These are phyloP conservation scores for Drosophila putrida DNA, from an alignment of 2,888 invertebrate genomes.

Conservation along the genomic window DNA sequence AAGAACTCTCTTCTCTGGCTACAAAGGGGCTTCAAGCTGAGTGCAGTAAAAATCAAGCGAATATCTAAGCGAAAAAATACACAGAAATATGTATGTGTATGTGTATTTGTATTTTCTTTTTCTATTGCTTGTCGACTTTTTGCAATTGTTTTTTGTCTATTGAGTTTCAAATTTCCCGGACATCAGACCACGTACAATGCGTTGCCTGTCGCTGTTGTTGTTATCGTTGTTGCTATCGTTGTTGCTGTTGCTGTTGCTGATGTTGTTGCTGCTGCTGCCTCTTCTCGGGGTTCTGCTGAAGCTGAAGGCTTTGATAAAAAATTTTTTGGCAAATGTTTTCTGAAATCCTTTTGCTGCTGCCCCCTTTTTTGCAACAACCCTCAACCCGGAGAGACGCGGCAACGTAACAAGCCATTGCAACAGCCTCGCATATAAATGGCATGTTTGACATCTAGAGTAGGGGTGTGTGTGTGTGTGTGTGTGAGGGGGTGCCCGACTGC, in stretches of 20 bases:
- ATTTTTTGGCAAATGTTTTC: constrained; percentile 77
- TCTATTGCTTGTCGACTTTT: constrained; percentile 74
- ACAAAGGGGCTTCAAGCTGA: constrained; percentile 60
- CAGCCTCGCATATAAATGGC: constrained; percentile 79
- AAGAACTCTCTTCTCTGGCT: constrained; percentile 11
- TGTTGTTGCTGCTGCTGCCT: constrained; percentile 29
- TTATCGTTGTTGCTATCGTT: constrained; percentile 15
- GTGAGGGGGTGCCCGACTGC: constrained; percentile 14
- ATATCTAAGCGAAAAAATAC: constrained; percentile 42
- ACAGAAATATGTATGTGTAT: constrained; percentile 17
- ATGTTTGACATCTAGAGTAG: constrained; percentile 69
- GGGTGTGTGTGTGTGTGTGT: constrained; percentile 1
- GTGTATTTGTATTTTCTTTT: constrained; percentile 61
- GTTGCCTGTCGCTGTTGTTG: constrained; percentile 38
- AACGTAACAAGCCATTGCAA: constrained; percentile 66
- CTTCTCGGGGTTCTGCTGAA: constrained; percentile 42
- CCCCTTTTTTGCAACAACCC: neutral
- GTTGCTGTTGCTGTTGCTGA: constrained; percentile 13
- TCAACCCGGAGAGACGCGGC: constrained; percentile 12
- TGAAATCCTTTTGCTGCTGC: constrained; percentile 69
- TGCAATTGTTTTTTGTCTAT: constrained; percentile 67
- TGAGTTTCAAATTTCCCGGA: constrained; percentile 80
- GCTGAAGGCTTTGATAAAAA: constrained; percentile 82
- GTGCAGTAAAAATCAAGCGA: constrained; percentile 80
- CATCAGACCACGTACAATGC: constrained; percentile 61